These are phyloP conservation scores for Porites australiensis DNA, from an alignment of 64 coral and sea anemone genomes.

Conservation along the genomic window DNA sequence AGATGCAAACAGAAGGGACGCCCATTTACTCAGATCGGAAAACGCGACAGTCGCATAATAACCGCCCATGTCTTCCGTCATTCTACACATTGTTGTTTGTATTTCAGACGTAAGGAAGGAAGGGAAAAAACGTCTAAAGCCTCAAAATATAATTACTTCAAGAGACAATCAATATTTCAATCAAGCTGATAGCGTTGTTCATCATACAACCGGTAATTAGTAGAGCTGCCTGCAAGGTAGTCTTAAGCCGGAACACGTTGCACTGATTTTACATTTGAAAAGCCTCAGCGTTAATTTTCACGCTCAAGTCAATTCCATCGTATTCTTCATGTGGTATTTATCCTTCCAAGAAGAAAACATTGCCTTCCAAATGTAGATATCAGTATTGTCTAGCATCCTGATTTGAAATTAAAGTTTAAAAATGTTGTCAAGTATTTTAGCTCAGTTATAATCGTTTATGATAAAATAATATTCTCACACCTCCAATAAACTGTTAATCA, in stretches of 20 bases:
- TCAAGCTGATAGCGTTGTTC: neutral
- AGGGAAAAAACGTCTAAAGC: neutral
- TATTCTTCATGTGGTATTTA: neutral
- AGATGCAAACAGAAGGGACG: neutral
- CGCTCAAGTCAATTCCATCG: neutral
- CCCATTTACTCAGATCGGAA: neutral
- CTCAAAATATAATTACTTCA: constrained; percentile 9
- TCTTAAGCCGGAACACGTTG: neutral
- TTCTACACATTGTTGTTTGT: neutral
- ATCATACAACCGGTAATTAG: constrained; percentile 31
- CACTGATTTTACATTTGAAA: constrained; percentile 51
- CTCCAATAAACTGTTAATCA: too few relatives aligned
- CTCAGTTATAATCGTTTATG: too few relatives aligned
- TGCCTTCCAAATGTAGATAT: too few relatives aligned
- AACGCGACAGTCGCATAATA: neutral
- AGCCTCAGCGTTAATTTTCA: neutral
- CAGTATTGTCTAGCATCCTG: too few relatives aligned
- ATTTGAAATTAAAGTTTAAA: too few relatives aligned
- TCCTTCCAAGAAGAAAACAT: too few relatives aligned
- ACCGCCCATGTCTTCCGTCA: neutral
- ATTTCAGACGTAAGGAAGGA: neutral
- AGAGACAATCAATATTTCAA: neutral
- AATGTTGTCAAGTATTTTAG: too few relatives aligned
- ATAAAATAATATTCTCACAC: too few relatives aligned
- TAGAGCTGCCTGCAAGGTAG: neutral